Base-by-base conservation (phyloP, 2,888 invertebrate genomes). In the Caenorhabditis afra region DNA sequence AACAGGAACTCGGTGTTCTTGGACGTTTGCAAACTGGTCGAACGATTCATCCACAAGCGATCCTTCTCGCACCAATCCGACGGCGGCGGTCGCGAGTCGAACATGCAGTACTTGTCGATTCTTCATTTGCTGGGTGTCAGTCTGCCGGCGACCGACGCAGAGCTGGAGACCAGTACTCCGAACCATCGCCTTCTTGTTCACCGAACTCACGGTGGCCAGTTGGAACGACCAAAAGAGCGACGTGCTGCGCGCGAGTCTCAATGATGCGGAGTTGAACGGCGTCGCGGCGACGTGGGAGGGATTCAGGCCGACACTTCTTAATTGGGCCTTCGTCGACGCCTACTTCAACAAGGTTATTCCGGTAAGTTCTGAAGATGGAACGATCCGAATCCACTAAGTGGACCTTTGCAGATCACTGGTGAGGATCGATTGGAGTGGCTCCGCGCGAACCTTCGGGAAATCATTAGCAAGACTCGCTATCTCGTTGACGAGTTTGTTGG, bases 11-110 rank as follows among this genome's bases (percentile, higher is more conserved):
- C 70, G 12, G 71, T 85, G 0, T 85, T 83, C 41, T 14, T 67
- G 11, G 85, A 85, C 52, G 81, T 85, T 47, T 84, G 83, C 44
- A 39, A 74, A 20, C 18, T 83, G 45, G 73, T 85, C 3, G 79
- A 81, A 61, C 65, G 81, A 20, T 85, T 84, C 50, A 67, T 85
- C 18, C 64, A 68, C 23, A 78, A 79, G 29, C 58, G 95, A 90
- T 95, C 95, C 79, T 98, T 98, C 93, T 96, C 97, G 91, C 96
- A 96, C 91, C 97, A 98, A 92, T 96, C 96, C 1, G 97, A 97
- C 18, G 92, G 92, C 22, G 99, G 92, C 0, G 92, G 91, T 0
- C 86, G 91, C 37, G 91, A 91, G 87, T 91, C 91, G 70, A 92
- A 92, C 85, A 71, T 97, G 94, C 96, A 97, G 92, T 94, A 98